These are phyloP conservation scores for Carlito syrichta DNA, from an alignment of 2,113 vertebrate species.

Conservation along the genomic window DNA sequence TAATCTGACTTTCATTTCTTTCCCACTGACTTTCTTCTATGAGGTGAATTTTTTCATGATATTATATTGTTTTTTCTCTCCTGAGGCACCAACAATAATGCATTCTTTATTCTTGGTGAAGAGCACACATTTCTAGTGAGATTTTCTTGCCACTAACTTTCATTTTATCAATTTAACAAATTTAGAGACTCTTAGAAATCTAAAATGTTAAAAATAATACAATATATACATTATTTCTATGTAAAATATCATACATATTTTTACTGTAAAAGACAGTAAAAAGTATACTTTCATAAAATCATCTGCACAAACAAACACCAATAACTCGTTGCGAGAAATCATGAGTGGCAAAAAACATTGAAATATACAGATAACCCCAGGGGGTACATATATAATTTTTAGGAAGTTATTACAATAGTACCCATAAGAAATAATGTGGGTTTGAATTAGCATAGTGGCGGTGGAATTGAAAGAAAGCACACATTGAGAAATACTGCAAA, in stretches of 20 bases:
- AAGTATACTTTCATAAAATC: neutral
- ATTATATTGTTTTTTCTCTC: conserved; percentile 44
- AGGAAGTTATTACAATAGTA: neutral
- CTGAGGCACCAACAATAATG: conserved; percentile 8
- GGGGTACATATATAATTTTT: neutral
- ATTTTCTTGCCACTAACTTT: neutral
- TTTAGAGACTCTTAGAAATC: neutral
- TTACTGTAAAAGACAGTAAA: neutral
- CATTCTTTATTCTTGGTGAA: conserved; percentile 13
- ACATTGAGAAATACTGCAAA: neutral
- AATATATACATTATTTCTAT: neutral
- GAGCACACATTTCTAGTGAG: neutral
- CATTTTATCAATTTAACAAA: conserved; percentile 39
- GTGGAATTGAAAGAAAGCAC: neutral
- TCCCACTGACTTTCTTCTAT: conserved; percentile 58
- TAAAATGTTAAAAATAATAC: neutral
- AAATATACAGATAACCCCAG: neutral
- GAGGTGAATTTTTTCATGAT: conserved; percentile 46
- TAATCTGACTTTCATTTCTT: conserved; percentile 66
- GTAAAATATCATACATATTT: neutral
- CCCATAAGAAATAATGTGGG: neutral
- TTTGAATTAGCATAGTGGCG: neutral
- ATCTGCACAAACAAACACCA: neutral
- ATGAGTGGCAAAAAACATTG: neutral
- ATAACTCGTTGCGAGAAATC: neutral